Percentiles rank a stretch among this genome's conserved stretches.
These are phyloP conservation scores for Tipula lateralis DNA, from an alignment of 2,888 invertebrate species.

Conservation along the genomic window DNA sequence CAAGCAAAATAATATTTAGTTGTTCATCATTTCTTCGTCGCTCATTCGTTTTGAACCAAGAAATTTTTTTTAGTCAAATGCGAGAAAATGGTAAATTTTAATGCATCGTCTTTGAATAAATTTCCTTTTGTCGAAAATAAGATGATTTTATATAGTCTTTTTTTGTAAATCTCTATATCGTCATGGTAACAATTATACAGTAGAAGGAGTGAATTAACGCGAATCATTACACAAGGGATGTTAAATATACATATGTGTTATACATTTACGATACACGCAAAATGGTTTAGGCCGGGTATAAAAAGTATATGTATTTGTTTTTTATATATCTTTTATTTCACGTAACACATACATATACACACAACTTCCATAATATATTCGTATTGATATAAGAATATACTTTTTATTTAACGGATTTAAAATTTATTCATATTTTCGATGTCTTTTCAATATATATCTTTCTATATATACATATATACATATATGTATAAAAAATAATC, in stretches of 20 bases:
- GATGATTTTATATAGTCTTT: background rate
- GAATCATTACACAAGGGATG: slow-evolving; percentile 1
- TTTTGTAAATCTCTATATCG: background rate
- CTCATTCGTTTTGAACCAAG: background rate
- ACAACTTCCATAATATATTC: too few relatives aligned
- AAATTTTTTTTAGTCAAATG: background rate
- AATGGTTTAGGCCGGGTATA: background rate
- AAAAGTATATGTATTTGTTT: background rate
- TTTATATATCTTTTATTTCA: background rate
- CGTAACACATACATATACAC: background rate
- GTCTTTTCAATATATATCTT: background rate
- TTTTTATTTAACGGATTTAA: background rate
- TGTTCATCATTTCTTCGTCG: background rate
- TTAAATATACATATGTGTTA: background rate
- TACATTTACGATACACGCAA: background rate
- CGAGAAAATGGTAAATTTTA: background rate
- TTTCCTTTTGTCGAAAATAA: background rate
- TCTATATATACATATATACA: background rate
- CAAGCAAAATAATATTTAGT: background rate
- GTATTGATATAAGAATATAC: background rate
- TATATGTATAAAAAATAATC: background rate
- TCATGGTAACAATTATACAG: background rate
- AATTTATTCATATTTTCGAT: background rate
- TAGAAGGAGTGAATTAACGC: background rate
- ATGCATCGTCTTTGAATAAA: slow-evolving; percentile 16